phyloP scores from a whole-genome alignment of 1,140 invertebrate species.

The Branchinecta lynchi region DNA sequence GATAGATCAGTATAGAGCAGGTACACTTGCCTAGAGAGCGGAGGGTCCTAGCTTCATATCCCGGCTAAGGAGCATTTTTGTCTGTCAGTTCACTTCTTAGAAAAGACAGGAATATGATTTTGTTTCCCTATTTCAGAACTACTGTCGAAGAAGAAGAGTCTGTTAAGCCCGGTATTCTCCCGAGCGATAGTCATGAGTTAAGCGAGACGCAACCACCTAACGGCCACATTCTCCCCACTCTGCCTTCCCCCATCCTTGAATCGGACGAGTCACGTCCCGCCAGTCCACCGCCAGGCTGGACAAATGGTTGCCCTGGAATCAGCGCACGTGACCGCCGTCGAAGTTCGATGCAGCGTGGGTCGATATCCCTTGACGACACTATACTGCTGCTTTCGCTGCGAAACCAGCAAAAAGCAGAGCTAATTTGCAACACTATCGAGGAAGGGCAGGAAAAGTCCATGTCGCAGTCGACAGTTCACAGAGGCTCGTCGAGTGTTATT shows the following conservation, averaged over 20 bases:
- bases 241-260: neutral
- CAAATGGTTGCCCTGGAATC: neutral
- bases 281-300: slow-evolving; percentile 1
- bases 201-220: too few relatives aligned
- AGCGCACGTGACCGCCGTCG: slow-evolving; percentile 12
- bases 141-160: too few relatives aligned
- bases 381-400: neutral
- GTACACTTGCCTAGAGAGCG: too few relatives aligned
- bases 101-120: too few relatives aligned
- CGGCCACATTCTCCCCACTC: too few relatives aligned
- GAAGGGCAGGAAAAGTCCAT: neutral
- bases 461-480: neutral
- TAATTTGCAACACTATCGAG: neutral
- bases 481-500: neutral
- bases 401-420: neutral
- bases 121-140: too few relatives aligned
- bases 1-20: too few relatives aligned
- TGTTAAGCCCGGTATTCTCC: too few relatives aligned
- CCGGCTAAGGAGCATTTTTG: too few relatives aligned
- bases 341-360: slow-evolving; percentile 18
- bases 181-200: too few relatives aligned
- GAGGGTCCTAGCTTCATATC: too few relatives aligned
- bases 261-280: neutral
- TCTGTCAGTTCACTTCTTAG: too few relatives aligned
- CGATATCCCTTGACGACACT: slow-evolving; percentile 20